Base-by-base conservation (phyloP, 2,113 vertebrate species). In the Manacus vitellinus region DNA sequence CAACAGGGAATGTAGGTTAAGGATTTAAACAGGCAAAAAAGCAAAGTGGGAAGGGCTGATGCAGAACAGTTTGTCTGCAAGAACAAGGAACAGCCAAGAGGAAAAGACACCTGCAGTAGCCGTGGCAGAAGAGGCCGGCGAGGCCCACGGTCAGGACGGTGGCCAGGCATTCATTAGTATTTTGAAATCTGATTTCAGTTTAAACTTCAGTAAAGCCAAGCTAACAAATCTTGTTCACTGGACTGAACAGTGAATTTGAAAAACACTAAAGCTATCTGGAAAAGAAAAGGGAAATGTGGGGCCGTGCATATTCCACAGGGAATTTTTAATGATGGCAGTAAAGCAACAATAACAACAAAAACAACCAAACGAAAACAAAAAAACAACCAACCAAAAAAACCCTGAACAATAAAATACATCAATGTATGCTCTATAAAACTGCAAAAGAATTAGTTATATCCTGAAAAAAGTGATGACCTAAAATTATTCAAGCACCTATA, bases 21-120 rank as follows among this genome's bases (percentile, higher is more conserved):
- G 43, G 74, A 94, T 62, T 96, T 94, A 93, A 93, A 75, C 83
- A 88, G 93, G 52, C 54, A 79, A 49, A 51, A 72, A 59, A 55
- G 59, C 31, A 46, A 91, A 92, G 76, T 55, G 58, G 71, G 77
- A 95, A 87, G 55, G 47, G 43, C 63, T 65, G 70, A 89, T 68
- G 85, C 46, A 82, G 76, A 95, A 51, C 15, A 51, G 27, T 39
- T n/a, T 35, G 25, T 30, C 63, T 88, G 81, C 35, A 37, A 94
- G 68, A 76, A 90, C 89, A 74, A 54, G 17, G 21, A 96, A 72
- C 12, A 91, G 44, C 37, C 21, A 58, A 37, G 59, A 82, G 47
- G 6, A 52, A 97, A 77, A 84, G 56, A 28, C 59, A 87, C 51
- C 24, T 88, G 79, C 68, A 88, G 46, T 37, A 61, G 47, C 66